Evolutionary conservation across 2,888 invertebrate genomes (phyloP).

Genomic region (Lottia gigantea): DNA sequence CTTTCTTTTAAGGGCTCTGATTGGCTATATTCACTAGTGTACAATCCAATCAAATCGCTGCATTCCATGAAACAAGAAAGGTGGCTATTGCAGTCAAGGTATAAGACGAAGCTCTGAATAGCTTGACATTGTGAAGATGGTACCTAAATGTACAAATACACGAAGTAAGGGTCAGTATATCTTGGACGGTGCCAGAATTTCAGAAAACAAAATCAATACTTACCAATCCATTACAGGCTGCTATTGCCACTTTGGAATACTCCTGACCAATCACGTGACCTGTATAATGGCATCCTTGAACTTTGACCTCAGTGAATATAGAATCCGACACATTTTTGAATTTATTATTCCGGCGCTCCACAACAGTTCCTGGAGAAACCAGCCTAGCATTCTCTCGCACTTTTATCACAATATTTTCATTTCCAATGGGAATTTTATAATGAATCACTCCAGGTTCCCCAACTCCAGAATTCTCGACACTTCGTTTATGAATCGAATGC

Average conservation of each 20-base stretch:
- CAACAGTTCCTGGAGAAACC: slow-evolving; percentile 77
- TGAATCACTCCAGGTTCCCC: slow-evolving; percentile 39
- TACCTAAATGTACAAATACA: too few relatives aligned
- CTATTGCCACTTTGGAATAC: slow-evolving; percentile 80
- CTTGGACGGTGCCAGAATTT: too few relatives aligned
- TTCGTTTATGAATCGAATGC: slow-evolving; percentile 40
- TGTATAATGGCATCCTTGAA: slow-evolving; percentile 80
- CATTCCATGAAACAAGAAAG: too few relatives aligned
- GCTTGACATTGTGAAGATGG: too few relatives aligned
- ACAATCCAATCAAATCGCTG: too few relatives aligned
- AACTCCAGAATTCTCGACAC: slow-evolving; percentile 26
- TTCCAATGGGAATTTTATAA: slow-evolving; percentile 51
- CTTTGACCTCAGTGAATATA: slow-evolving; percentile 38
- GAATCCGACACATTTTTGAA: slow-evolving; percentile 54
- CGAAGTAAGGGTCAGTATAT: too few relatives aligned
- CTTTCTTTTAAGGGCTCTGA: too few relatives aligned
- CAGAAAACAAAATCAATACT: slow-evolving; percentile 66
- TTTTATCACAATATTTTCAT: slow-evolving; percentile 62
- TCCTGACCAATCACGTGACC: slow-evolving; percentile 80
- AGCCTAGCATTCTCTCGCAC: slow-evolving; percentile 75
- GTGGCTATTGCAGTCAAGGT: too few relatives aligned
- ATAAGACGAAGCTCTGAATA: too few relatives aligned
- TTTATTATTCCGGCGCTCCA: slow-evolving; percentile 75
- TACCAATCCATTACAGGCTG: slow-evolving; percentile 86
- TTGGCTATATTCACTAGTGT: too few relatives aligned